Conservation (phyloP, 2,797 vertebrate genomes). For the Coracias cyanogaster region DNA sequence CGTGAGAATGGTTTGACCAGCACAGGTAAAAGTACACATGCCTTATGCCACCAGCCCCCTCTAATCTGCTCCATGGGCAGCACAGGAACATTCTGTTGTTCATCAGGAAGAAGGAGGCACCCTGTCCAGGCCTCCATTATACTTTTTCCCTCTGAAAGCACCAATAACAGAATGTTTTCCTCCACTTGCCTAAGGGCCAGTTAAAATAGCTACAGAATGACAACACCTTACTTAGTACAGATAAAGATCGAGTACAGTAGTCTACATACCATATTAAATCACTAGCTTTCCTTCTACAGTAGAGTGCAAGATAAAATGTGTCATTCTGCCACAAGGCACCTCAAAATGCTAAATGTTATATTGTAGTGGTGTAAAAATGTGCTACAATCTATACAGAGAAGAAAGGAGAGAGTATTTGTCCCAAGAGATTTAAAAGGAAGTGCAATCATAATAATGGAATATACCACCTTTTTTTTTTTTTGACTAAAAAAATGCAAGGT, state of each 20-base stretch:
- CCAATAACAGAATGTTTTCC: neutral
- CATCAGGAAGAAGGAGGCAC: neutral
- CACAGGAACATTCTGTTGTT: neutral
- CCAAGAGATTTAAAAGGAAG: neutral
- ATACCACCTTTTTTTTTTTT: neutral
- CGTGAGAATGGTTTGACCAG: neutral
- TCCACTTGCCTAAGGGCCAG: neutral
- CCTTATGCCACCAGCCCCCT: neutral
- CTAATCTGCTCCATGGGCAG: neutral
- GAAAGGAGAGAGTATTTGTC: neutral
- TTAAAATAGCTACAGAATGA: neutral
- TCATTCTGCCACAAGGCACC: neutral
- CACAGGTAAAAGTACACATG: rapidly evolving
- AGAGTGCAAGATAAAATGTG: neutral
- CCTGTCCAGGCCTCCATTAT: neutral
- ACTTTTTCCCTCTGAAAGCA: neutral
- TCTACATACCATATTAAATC: neutral
- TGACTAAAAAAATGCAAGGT: neutral
- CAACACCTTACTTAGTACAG: neutral
- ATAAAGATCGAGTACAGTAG: neutral
- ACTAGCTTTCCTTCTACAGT: neutral
- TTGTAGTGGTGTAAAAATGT: neutral
- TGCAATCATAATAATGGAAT: neutral
- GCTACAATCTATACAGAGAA: neutral
- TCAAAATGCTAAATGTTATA: neutral